These are phyloP conservation scores for Eristalinus aeneus DNA, from an alignment of 2,888 invertebrate genomes.

Conservation along the genomic window DNA sequence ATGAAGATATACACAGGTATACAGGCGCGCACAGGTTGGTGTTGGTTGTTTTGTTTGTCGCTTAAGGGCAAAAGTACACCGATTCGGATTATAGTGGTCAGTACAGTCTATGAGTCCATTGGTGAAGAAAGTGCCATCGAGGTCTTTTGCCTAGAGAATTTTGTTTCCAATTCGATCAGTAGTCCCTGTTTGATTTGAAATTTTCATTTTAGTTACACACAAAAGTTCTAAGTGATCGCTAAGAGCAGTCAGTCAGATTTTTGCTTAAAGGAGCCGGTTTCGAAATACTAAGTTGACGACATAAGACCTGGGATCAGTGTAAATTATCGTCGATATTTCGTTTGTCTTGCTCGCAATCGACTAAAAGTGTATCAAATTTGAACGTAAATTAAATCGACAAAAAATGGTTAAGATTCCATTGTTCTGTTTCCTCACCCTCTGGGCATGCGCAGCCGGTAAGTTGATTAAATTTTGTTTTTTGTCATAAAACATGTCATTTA, in stretches of 20 bases:
- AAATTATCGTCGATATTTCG: no score
- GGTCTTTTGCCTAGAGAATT: conserved; percentile 38
- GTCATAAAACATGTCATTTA: no score
- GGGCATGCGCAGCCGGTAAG: conserved; percentile 56
- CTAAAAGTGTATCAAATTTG: not conserved
- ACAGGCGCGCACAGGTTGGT: conserved; percentile 16
- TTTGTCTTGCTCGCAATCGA: not conserved
- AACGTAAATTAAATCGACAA: not conserved
- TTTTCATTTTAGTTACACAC: not conserved
- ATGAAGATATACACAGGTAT: conserved; percentile 46
- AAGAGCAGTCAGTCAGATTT: not conserved
- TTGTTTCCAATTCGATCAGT: not conserved
- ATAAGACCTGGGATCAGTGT: not conserved
- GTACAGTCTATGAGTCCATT: conserved; percentile 67
- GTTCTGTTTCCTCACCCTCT: conserved; percentile 47
- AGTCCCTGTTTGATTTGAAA: conserved; percentile 4
- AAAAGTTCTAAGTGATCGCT: not conserved
- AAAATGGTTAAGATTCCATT: conserved; percentile 56
- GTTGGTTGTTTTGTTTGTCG: conserved; percentile 60
- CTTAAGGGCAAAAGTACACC: conserved; percentile 67
- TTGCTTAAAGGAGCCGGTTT: not conserved
- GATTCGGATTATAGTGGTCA: conserved; percentile 62
- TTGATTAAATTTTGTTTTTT: not conserved
- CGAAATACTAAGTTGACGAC: not conserved
- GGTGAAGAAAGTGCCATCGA: conserved; percentile 62